Percentiles rank a stretch among this genome's conserved stretches.
Conservation (phyloP, 2,797 vertebrate species). For the Enteromius viviparus region DNA sequence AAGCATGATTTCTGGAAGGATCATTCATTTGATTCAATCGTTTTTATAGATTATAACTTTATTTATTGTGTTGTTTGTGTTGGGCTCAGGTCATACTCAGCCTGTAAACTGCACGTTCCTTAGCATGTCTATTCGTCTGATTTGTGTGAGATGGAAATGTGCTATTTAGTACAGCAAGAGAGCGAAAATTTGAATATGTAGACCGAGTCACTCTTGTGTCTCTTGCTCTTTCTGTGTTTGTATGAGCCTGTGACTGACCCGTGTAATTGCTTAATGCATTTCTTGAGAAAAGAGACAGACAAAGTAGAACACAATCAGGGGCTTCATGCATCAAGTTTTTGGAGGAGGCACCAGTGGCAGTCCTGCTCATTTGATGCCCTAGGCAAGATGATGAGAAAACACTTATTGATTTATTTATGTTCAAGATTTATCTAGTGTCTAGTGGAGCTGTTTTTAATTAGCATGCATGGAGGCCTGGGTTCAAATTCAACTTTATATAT, state of each 20-base stretch:
- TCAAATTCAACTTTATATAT: background rate
- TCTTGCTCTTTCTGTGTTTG: slow-evolving; percentile 9
- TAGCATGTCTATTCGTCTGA: background rate
- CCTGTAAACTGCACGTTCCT: background rate
- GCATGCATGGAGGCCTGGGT: background rate
- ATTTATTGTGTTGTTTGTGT: background rate
- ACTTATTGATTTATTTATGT: background rate
- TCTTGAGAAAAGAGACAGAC: slow-evolving; percentile 2
- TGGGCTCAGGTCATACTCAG: background rate
- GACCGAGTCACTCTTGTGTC: background rate
- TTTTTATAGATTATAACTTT: background rate
- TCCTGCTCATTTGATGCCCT: background rate
- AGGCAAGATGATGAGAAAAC: background rate
- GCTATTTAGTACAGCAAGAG: slow-evolving; percentile 15
- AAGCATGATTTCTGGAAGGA: background rate
- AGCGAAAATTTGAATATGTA: background rate
- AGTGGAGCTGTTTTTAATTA: background rate
- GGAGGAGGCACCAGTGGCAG: background rate
- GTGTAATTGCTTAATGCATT: slow-evolving; percentile 15
- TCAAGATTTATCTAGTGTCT: background rate
- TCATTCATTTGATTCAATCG: background rate
- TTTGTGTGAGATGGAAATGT: slow-evolving; percentile 23
- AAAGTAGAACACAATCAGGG: background rate
- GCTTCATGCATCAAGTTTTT: background rate
- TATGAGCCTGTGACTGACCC: background rate